Evolutionary conservation across 2,888 invertebrate genomes (phyloP).

Genomic region (Morpho deidamia): DNA sequence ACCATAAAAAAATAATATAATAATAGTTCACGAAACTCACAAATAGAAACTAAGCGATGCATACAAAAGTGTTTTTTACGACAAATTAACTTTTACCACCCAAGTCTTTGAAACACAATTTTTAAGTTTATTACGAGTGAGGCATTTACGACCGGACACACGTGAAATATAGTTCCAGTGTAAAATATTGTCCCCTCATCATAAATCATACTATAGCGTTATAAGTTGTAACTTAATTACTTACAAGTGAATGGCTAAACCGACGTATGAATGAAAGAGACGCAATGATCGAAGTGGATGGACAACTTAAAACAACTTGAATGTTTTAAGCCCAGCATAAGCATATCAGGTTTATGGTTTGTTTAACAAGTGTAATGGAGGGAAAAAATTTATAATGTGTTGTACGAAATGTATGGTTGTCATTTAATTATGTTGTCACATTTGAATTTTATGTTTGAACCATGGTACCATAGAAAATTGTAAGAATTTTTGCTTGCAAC

Average conservation of each 20-base stretch:
- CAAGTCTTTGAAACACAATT: conserved; percentile 23
- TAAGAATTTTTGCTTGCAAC: too few relatives aligned
- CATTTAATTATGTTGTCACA: neutral
- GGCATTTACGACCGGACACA: conserved; percentile 35
- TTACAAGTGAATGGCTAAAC: conserved; percentile 10
- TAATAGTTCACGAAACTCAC: neutral
- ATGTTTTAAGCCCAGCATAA: neutral
- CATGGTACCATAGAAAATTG: too few relatives aligned
- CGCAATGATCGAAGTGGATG: neutral
- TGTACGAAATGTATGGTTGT: neutral
- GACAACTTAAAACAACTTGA: conserved; percentile 2
- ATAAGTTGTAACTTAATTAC: conserved; percentile 19
- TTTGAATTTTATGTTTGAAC: too few relatives aligned
- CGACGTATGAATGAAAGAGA: conserved; percentile 8
- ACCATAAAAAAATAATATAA: neutral
- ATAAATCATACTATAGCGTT: conserved; percentile 33
- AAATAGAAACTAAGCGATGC: conserved; percentile 18
- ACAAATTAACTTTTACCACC: conserved; percentile 28
- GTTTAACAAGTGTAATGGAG: neutral
- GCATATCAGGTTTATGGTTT: neutral
- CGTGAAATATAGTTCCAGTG: conserved; percentile 26
- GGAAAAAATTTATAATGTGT: neutral
- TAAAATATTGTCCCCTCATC: conserved; percentile 30
- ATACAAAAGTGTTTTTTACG: conserved; percentile 21
- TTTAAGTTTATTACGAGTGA: conserved; percentile 28